These are phyloP conservation scores for Apteryx mantelli DNA, from an alignment of 2,113 vertebrate genomes.

Conservation along the genomic window DNA sequence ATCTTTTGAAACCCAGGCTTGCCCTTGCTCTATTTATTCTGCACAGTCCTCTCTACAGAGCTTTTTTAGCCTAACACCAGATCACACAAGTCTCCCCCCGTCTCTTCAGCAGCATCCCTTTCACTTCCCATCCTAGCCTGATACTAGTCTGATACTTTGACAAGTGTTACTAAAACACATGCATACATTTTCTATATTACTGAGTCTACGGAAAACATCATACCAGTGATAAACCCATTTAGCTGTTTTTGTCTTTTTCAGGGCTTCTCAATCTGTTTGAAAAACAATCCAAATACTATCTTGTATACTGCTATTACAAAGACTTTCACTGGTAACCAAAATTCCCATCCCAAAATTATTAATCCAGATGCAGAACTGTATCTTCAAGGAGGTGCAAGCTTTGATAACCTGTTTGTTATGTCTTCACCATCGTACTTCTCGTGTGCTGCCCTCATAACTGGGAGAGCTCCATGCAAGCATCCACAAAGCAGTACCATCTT, in stretches of 20 bases:
- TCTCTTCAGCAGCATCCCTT: not conserved
- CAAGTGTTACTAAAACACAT: not conserved
- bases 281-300: not conserved
- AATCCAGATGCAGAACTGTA: not conserved
- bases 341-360: not conserved
- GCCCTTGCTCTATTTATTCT: not conserved
- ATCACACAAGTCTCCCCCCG: not conserved
- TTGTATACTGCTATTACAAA: not conserved
- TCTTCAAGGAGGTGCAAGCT: not conserved
- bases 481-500: not conserved
- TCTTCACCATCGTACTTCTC: not conserved
- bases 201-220: not conserved
- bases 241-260: not conserved
- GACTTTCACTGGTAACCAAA: not conserved
- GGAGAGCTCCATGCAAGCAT: not conserved
- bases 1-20: not conserved
- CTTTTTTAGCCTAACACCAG: not conserved
- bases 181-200: not conserved
- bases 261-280: not conserved
- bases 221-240: not conserved
- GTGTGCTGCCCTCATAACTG: not conserved
- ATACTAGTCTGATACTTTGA: not conserved
- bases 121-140: not conserved
- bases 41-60: accelerated
- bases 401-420: not conserved